Conservation (phyloP, 2,113 vertebrate species). For the Corythornis cristatus region DNA sequence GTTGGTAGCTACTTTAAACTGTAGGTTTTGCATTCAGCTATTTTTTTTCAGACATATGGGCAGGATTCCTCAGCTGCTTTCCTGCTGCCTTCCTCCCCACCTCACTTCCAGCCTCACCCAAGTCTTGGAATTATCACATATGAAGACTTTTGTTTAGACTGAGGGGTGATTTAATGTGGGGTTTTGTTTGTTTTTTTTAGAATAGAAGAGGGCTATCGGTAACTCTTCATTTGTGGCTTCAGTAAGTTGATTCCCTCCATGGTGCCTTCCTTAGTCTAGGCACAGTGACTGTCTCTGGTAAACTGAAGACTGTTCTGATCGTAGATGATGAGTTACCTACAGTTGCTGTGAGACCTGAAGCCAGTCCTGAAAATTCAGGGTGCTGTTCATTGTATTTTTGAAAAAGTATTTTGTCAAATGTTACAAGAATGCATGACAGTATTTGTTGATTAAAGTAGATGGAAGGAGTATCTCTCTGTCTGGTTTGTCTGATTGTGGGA, state of each 20-base stretch:
- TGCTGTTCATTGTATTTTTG: not conserved
- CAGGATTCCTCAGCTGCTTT: not conserved
- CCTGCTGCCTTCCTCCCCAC: not conserved
- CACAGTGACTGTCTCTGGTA: not conserved
- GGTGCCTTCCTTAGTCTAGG: not conserved
- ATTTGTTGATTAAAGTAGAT: not conserved
- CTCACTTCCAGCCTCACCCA: not conserved
- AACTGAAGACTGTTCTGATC: not conserved
- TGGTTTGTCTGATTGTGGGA: not conserved
- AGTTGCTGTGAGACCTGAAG: not conserved
- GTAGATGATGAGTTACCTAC: not conserved
- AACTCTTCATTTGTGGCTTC: not conserved
- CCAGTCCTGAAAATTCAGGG: not conserved
- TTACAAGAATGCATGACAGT: not conserved
- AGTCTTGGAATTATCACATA: not conserved
- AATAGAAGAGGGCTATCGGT: not conserved
- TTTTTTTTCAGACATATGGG: not conserved
- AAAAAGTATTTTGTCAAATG: not conserved
- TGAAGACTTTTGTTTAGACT: not conserved
- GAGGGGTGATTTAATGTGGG: too few species aligned
- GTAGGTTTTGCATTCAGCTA: not conserved
- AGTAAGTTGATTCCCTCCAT: not conserved
- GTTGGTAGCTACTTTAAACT: not conserved
- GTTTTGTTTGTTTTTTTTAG: not conserved
- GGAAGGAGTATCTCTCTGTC: not conserved